phyloP scores from a whole-genome alignment of 2,797 vertebrate species.

The Gorsachius magnificus region DNA sequence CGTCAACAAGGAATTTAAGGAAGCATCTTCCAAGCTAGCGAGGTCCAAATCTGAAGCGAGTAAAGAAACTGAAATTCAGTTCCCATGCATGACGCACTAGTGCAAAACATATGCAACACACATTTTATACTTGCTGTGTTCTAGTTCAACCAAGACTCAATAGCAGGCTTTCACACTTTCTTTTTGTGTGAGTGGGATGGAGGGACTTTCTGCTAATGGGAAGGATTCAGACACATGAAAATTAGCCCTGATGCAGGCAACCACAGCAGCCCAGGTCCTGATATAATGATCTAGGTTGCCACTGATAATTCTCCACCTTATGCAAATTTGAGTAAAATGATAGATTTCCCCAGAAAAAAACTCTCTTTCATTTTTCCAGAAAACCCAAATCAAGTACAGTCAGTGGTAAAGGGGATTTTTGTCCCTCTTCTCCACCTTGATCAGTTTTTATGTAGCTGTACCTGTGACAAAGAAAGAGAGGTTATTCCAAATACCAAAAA shows the following conservation, averaged over 20 bases:
- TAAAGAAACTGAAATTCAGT: neutral
- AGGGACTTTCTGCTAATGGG: neutral
- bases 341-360: neutral
- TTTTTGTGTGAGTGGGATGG: neutral
- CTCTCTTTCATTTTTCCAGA: neutral
- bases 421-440: neutral
- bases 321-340: neutral
- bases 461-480: neutral
- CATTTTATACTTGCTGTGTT: neutral
- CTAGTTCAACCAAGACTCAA: neutral
- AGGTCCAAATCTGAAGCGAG: neutral
- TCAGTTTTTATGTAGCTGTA: neutral
- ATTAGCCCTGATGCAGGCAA: neutral
- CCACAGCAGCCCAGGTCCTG: neutral
- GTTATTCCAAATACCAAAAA: neutral
- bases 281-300: neutral
- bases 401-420: neutral
- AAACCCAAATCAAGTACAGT: neutral
- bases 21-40: slow-evolving; percentile 22
- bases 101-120: neutral
- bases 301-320: neutral
- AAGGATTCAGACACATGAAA: neutral
- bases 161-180: neutral
- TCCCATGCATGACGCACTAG: fast-evolving
- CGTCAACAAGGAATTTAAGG: slow-evolving; percentile 81